These are phyloP conservation scores for Cordilura impudica DNA, from an alignment of 2,888 invertebrate genomes.

Conservation along the genomic window DNA sequence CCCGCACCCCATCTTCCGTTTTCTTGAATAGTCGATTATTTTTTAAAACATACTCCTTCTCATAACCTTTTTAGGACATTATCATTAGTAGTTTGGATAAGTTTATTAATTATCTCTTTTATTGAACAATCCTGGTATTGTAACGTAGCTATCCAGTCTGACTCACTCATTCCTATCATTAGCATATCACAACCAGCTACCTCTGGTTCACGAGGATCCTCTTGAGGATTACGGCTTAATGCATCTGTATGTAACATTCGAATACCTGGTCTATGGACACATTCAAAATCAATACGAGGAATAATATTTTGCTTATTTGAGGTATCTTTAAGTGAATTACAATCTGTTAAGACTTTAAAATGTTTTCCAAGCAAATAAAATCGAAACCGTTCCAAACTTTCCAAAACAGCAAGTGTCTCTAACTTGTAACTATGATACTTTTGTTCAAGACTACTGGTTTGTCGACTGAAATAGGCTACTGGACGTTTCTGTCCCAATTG, in stretches of 20 bases:
- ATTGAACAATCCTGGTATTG: conserved; percentile 19
- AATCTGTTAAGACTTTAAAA: conserved; percentile 43
- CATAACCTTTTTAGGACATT: neutral
- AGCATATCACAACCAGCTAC: no score
- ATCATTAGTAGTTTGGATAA: neutral
- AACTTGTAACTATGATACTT: conserved; percentile 48
- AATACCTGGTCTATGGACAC: conserved; percentile 49
- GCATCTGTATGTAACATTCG: conserved; percentile 62
- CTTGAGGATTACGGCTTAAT: conserved; percentile 57
- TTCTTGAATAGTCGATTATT: conserved; percentile 24
- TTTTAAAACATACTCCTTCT: conserved; percentile 36
- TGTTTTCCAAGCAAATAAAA: conserved; percentile 53
- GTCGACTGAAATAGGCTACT: conserved; percentile 38
- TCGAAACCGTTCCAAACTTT: conserved; percentile 47
- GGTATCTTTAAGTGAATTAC: conserved; percentile 39
- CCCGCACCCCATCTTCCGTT: conserved; percentile 15
- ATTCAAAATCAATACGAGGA: conserved; percentile 37
- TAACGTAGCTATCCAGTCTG: conserved; percentile 46
- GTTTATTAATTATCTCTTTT: conserved; percentile 1
- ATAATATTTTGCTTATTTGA: conserved; percentile 18
- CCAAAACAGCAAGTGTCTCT: conserved; percentile 44
- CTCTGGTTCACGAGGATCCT: neutral
- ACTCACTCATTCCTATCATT: conserved; percentile 22
- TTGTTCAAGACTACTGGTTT: conserved; percentile 28
- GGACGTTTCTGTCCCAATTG: neutral